phyloP scores from a whole-genome alignment of 2,888 invertebrate species.

The Danaus chrysippus region DNA sequence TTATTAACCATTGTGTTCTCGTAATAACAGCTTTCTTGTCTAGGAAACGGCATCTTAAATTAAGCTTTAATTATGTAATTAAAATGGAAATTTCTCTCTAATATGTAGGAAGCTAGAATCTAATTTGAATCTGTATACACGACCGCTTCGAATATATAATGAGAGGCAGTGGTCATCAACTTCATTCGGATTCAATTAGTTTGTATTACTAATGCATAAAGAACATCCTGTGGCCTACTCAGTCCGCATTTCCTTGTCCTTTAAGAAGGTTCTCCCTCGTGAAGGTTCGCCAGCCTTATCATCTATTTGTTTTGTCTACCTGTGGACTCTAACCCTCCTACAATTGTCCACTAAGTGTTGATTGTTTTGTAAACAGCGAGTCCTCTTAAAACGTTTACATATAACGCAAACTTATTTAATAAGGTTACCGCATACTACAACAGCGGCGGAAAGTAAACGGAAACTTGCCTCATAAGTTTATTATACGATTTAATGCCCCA shows the following conservation, averaged over 20 bases:
- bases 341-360: constrained; percentile 74
- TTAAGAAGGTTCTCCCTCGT: constrained; percentile 66
- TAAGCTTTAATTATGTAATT: constrained; percentile 12
- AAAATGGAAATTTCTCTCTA: constrained; percentile 11
- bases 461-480: constrained; percentile 67
- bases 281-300: constrained; percentile 58
- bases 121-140: constrained; percentile 22
- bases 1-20: constrained; percentile 74
- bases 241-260: constrained; percentile 66
- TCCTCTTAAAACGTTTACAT: constrained; percentile 57
- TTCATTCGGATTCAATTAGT: constrained; percentile 72
- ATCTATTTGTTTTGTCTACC: constrained; percentile 73
- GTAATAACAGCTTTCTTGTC: constrained; percentile 32
- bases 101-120: constrained; percentile 16
- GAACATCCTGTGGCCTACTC: constrained; percentile 62
- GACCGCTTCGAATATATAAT: constrained; percentile 50
- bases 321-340: constrained; percentile 57
- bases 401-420: constrained; percentile 37
- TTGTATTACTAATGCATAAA: constrained; percentile 72
- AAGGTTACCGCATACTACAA: constrained; percentile 26
- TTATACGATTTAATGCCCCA: constrained; percentile 65
- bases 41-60: constrained; percentile 17
- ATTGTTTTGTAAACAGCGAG: constrained; percentile 73
- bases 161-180: constrained; percentile 52
- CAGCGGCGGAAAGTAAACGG: constrained; percentile 19